A percentile compares a stretch with the other conserved stretches of the same genome.
Conservation (phyloP, 2,113 vertebrate genomes). For the Chitala chitala region DNA sequence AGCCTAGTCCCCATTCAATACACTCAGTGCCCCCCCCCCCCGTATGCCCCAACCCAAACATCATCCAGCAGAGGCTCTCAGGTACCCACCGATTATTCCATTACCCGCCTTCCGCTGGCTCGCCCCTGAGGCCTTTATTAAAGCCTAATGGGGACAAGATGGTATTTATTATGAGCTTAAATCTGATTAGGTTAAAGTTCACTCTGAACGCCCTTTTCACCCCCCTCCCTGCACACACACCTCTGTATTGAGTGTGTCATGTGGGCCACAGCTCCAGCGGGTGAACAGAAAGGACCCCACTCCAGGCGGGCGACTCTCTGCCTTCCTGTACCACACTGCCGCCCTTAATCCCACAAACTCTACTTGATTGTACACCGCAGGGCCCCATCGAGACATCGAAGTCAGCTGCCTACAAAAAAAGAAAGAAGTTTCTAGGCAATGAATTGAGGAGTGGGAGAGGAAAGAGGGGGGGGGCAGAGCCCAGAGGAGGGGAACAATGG, state of each 20-base stretch:
- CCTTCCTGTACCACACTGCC: neutral
- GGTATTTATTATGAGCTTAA: conserved; percentile 51
- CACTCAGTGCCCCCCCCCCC: neutral
- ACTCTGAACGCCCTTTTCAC: conserved; percentile 40
- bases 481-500: conserved; percentile 46
- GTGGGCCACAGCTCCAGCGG: too few species aligned
- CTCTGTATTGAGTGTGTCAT: neutral
- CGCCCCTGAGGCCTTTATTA: conserved; percentile 45
- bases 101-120: conserved; percentile 15
- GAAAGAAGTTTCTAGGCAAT: conserved; percentile 35
- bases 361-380: neutral
- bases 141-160: conserved; percentile 55
- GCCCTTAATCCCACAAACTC: neutral
- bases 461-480: neutral
- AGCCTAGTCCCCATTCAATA: neutral
- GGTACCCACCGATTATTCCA: conserved; percentile 10
- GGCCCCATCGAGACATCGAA: neutral
- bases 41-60: neutral
- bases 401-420: conserved; percentile 37
- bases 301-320: neutral
- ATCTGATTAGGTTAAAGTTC: conserved; percentile 33
- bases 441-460: neutral
- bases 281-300: too few species aligned
- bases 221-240: neutral
- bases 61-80: neutral